Evolutionary conservation across 2,113 vertebrate genomes (phyloP), one percentile per base, ranked within the genome.

Genomic region (Tragelaphus imberbis): DNA sequence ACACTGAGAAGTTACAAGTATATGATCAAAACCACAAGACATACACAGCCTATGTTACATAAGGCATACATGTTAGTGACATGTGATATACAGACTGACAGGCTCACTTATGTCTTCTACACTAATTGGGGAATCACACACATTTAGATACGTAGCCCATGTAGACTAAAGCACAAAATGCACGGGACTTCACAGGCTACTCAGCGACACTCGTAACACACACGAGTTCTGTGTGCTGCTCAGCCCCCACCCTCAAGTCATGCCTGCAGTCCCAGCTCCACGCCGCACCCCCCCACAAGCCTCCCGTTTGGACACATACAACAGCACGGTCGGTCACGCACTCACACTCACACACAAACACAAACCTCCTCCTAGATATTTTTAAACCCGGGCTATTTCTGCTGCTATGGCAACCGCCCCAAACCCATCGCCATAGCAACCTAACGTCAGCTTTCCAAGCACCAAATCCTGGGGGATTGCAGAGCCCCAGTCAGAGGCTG

Each of bases 391-490:
- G 97, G 98, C 98, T 98, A 98, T 97, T 98, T 97, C 97, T 92
- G 98, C 98, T 98, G 93, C 96, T 97, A 98, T 98, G 97, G 97
- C 95, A 98, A 98, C 98, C 97, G 19, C 97, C 98, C 98, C 98
- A 98, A 98, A 98, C 98, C 98, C 95, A 98, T 98, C 86, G 23
- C 97, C 98, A 98, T 98, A 95, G 98, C 98, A 98, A 98, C 98
- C 55, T 30, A 98, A 97, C 98, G 98, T 98, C 98, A 98, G 98
- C 97, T 98, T 98, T 97, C 96, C 97, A 98, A 95, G 95, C 97
- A 95, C 92, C 94, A 97, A 97, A 97, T 97, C 98, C 97, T 97
- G 97, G 97, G 97, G 97, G 97, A 98, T 92, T 97, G 95, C 90
- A 97, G 77, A 85, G 97, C 96, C 97, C 98, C 97, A 93, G 97